phyloP scores from a whole-genome alignment of 2,888 invertebrate species.

The Elmis aenea region DNA sequence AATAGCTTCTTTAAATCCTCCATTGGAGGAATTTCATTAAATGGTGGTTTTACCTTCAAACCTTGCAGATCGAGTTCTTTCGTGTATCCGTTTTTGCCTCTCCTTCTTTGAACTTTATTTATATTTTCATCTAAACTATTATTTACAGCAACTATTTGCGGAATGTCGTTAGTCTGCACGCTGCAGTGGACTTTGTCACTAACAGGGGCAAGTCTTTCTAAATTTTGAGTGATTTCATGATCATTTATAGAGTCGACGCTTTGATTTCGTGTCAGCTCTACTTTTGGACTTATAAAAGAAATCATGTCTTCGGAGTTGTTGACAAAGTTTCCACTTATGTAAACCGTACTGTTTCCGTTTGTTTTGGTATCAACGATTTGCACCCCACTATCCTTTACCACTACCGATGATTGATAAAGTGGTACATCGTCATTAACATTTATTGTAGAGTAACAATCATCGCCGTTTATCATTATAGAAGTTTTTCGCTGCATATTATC shows the following conservation, averaged over 20 bases:
- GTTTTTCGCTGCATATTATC: slow-evolving; percentile 51
- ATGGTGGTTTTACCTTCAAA: background rate
- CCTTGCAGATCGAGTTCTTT: too few species aligned
- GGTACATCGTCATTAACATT: slow-evolving; percentile 66
- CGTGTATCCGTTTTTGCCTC: too few species aligned
- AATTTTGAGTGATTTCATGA: background rate
- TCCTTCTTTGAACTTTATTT: too few species aligned
- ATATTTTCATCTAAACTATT: too few species aligned
- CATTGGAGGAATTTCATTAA: slow-evolving; percentile 2
- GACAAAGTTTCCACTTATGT: slow-evolving; percentile 41
- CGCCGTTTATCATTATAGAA: slow-evolving; percentile 69
- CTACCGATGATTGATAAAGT: slow-evolving; percentile 68
- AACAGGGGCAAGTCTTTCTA: background rate
- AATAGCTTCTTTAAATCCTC: slow-evolving; percentile 42
- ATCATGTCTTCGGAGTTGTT: slow-evolving; percentile 6
- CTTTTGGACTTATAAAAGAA: background rate
- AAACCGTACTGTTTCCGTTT: slow-evolving; percentile 39
- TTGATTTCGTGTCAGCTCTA: background rate
- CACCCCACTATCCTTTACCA: slow-evolving; percentile 56
- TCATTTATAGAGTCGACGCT: background rate
- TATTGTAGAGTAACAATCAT: slow-evolving; percentile 71
- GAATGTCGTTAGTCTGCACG: background rate
- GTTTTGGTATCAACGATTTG: slow-evolving; percentile 24
- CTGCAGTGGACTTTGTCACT: background rate
- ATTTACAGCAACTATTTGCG: background rate